Percentiles rank a stretch among this genome's conserved stretches.
Evolutionary conservation across 2,797 vertebrate species (phyloP).

Genomic region (Scomberomorus guttatus): DNA sequence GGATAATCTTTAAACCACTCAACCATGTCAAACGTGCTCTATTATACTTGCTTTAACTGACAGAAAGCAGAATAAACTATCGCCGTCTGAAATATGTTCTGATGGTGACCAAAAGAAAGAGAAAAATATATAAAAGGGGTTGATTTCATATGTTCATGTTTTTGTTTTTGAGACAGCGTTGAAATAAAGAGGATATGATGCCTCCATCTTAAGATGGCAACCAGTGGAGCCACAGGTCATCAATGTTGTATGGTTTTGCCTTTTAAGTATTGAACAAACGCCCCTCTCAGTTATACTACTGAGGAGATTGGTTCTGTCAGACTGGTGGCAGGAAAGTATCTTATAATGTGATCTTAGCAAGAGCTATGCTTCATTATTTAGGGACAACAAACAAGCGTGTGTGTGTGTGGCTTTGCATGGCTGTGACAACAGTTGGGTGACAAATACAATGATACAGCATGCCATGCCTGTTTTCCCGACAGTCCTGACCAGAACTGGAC

Average conservation of each 20-base stretch:
- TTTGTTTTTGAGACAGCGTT: background rate
- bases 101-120: slow-evolving; percentile 5
- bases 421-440: slow-evolving; percentile 6
- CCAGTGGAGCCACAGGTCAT: slow-evolving; percentile 61
- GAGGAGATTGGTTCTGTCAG: slow-evolving; percentile 67
- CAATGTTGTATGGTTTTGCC: slow-evolving; percentile 73
- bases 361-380: slow-evolving; percentile 68
- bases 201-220: slow-evolving; percentile 18
- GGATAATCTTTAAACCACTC: slow-evolving; percentile 55
- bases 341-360: slow-evolving; percentile 65
- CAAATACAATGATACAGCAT: background rate
- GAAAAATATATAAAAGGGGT: background rate
- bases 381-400: slow-evolving; percentile 43
- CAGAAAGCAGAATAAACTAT: slow-evolving; percentile 6
- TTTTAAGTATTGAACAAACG: slow-evolving; percentile 69
- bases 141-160: background rate
- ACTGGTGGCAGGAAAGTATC: slow-evolving; percentile 39
- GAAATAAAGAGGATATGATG: background rate
- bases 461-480: slow-evolving; percentile 24
- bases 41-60: slow-evolving; percentile 24
- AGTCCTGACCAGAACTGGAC: slow-evolving; percentile 23
- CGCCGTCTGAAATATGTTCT: slow-evolving; percentile 8
- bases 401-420: slow-evolving; percentile 4
- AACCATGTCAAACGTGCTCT: slow-evolving; percentile 27
- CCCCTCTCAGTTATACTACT: slow-evolving; percentile 44